Evolutionary conservation across 2,888 invertebrate genomes (phyloP), one percentile per base, ranked within the genome.

Genomic region (Euspilapteryx auroguttella): DNA sequence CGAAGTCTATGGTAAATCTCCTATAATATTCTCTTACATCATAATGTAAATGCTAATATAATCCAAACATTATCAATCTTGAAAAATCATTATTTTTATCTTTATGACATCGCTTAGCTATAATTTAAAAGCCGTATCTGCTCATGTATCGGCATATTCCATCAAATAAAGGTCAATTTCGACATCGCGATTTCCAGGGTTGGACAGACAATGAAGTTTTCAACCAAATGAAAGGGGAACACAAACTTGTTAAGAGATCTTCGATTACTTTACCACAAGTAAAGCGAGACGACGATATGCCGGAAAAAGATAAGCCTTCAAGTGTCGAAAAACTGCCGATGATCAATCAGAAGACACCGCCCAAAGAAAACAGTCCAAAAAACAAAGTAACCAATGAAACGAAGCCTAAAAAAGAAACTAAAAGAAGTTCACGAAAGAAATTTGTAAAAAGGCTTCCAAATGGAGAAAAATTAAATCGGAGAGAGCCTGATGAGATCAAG

Each of bases 1-100:
- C 85, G 44, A 82, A 85, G 55, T 89, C 89, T 40, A 79, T 89
- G 86, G 88, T 88, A 79, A 17, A 14, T 5, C n/a, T n/a, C n/a
- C n/a, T n/a, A n/a, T n/a, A n/a, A n/a, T n/a, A n/a, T n/a, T n/a
- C n/a, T n/a, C n/a, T n/a, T n/a, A n/a, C n/a, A n/a, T n/a, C n/a
- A n/a, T n/a, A n/a, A n/a, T n/a, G n/a, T n/a, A n/a, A n/a, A n/a
- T n/a, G n/a, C n/a, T n/a, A n/a, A n/a, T n/a, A n/a, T n/a, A n/a
- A n/a, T n/a, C n/a, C n/a, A n/a, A n/a, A n/a, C n/a, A n/a, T n/a
- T n/a, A n/a, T n/a, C n/a, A n/a, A n/a, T n/a, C n/a, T n/a, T n/a
- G n/a, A n/a, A n/a, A n/a, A n/a, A n/a, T n/a, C n/a, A n/a, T n/a
- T n/a, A n/a, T n/a, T n/a, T n/a, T n/a, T n/a, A n/a, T n/a, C n/a